Evolutionary conservation across 2,113 vertebrate genomes (phyloP).

Genomic region (Rhinoderma darwinii): DNA sequence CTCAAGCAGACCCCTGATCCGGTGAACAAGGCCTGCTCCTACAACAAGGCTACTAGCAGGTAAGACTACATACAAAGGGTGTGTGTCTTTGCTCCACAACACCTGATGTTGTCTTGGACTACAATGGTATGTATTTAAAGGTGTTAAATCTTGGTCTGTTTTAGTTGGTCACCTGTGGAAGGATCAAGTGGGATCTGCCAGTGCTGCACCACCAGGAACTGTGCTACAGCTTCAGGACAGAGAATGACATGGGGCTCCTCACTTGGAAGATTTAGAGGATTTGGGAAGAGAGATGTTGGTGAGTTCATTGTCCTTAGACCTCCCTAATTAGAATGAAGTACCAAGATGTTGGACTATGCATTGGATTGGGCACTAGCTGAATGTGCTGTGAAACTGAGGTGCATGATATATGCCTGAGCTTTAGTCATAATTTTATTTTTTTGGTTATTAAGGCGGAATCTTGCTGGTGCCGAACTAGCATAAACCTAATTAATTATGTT

Average conservation of each 20-base stretch:
- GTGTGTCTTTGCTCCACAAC: background rate
- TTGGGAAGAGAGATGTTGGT: background rate
- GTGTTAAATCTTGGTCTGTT: background rate
- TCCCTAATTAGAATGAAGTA: too few species aligned
- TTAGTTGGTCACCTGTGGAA: slow-evolving; percentile 72
- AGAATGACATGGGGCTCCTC: background rate
- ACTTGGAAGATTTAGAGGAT: background rate
- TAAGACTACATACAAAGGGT: slow-evolving; percentile 50
- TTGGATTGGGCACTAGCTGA: too few species aligned
- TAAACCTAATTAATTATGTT: too few species aligned
- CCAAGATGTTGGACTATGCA: background rate
- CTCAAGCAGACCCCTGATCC: slow-evolving; percentile 63
- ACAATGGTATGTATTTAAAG: too few species aligned
- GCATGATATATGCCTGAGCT: too few species aligned
- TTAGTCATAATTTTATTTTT: too few species aligned
- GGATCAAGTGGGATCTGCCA: slow-evolving; percentile 66
- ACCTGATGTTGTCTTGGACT: background rate
- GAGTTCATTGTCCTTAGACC: background rate
- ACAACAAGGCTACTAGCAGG: slow-evolving; percentile 65
- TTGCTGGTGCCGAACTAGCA: background rate
- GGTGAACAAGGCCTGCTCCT: slow-evolving; percentile 75
- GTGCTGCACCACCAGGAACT: slow-evolving; percentile 66
- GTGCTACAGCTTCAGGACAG: slow-evolving; percentile 9
- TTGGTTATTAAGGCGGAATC: too few species aligned
- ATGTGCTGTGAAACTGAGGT: too few species aligned